These are phyloP conservation scores for Bradypodion ventrale DNA, from an alignment of 2,797 vertebrate species.

Conservation along the genomic window DNA sequence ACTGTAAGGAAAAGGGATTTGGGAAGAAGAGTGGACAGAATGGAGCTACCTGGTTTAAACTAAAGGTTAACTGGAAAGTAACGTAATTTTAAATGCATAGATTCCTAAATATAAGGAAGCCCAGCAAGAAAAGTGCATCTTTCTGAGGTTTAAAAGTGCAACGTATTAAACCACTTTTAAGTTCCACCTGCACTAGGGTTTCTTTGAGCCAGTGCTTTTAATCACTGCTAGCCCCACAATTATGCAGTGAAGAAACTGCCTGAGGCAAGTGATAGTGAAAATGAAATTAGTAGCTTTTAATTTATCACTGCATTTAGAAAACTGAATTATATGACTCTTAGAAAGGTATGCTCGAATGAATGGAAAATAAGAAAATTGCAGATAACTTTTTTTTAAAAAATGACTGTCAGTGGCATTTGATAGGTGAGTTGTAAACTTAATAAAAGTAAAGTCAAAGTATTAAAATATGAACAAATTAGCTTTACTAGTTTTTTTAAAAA, in stretches of 20 bases:
- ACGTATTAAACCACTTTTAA: not conserved
- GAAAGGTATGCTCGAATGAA: slow-evolving; percentile 1
- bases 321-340: not conserved
- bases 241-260: not conserved
- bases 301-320: not conserved
- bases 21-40: not conserved
- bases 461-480: not conserved
- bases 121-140: not conserved
- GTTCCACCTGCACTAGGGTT: not conserved
- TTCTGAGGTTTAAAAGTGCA: not conserved
- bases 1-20: not conserved
- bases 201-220: not conserved
- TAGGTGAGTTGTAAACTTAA: not conserved
- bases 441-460: not conserved
- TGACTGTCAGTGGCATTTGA: not conserved
- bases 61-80: slow-evolving; percentile 38
- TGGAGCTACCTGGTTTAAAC: slow-evolving; percentile 46
- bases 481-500: not conserved
- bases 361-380: not conserved
- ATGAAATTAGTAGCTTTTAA: not conserved
- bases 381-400: not conserved
- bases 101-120: slow-evolving; percentile 14
- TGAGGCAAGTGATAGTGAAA: not conserved
- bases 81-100: slow-evolving; percentile 26
- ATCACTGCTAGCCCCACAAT: not conserved